A percentile compares a stretch with the other conserved stretches of the same genome.
These are phyloP conservation scores for Oreotrochilus melanogaster DNA, from an alignment of 2,113 vertebrate genomes.

Conservation along the genomic window DNA sequence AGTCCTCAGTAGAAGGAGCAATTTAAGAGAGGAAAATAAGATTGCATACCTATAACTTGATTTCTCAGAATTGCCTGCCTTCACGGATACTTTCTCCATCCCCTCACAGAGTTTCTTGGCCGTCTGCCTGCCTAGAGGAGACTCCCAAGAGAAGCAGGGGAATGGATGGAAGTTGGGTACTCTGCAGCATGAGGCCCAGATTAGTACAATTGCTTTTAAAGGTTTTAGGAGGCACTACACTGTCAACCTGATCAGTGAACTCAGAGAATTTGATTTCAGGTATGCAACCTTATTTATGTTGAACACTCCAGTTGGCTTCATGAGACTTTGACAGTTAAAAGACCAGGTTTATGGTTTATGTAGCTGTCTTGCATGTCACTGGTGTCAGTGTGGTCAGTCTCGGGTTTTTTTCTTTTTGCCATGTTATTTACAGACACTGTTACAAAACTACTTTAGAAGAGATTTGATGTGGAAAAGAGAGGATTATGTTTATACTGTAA, in stretches of 20 bases:
- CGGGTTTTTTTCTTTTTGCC: not conserved
- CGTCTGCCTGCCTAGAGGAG: constrained; percentile 70
- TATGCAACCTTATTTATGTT: constrained; percentile 63
- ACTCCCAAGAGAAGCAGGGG: constrained; percentile 71
- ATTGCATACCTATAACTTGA: constrained; percentile 70
- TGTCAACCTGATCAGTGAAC: constrained; percentile 66
- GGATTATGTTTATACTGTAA: constrained; percentile 53
- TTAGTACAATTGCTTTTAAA: constrained; percentile 69
- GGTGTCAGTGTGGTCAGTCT: constrained; percentile 54
- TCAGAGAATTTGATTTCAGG: constrained; percentile 69
- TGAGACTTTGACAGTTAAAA: constrained; percentile 67
- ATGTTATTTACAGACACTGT: constrained; percentile 4
- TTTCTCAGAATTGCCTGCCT: constrained; percentile 66
- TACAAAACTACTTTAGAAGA: constrained; percentile 19
- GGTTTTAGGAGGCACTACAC: constrained; percentile 56
- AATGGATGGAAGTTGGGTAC: constrained; percentile 68
- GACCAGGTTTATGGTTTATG: constrained; percentile 70
- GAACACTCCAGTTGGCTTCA: constrained; percentile 46
- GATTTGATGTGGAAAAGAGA: constrained; percentile 22
- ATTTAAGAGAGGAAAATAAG: constrained; percentile 61
- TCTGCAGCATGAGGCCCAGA: constrained; percentile 58
- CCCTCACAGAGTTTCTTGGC: constrained; percentile 71
- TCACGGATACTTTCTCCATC: constrained; percentile 59
- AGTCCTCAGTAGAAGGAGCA: not conserved
- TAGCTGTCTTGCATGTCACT: constrained; percentile 67